These are phyloP conservation scores for Zootermopsis nevadensis DNA, from an alignment of 2,888 invertebrate species.

Conservation along the genomic window DNA sequence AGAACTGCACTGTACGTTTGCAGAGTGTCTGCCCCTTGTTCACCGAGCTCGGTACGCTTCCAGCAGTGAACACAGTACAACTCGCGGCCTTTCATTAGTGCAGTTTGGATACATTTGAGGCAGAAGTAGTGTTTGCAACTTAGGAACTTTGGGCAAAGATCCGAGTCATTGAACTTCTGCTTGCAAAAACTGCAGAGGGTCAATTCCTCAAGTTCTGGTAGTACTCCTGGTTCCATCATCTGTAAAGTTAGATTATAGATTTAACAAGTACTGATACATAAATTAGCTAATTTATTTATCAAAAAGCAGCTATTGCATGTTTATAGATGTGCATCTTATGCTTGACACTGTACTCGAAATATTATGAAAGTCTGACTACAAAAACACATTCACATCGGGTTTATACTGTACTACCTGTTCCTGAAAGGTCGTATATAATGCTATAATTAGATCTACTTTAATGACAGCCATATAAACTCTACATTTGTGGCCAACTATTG, in stretches of 20 bases:
- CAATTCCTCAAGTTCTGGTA: constrained; percentile 78
- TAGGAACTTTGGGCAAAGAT: constrained; percentile 78
- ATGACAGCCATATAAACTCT: neutral
- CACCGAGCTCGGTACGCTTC: constrained; percentile 77
- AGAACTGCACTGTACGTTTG: constrained; percentile 77
- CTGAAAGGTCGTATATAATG: neutral
- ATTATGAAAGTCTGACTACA: neutral
- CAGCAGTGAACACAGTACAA: constrained; percentile 75
- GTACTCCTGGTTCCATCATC: constrained; percentile 59
- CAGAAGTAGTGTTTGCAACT: constrained; percentile 84
- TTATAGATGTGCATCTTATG: neutral
- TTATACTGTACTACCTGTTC: neutral
- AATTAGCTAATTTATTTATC: neutral
- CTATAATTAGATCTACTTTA: neutral
- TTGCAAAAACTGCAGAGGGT: constrained; percentile 81
- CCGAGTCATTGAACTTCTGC: constrained; percentile 78
- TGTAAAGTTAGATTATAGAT: constrained; percentile 49
- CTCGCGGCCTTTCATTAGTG: constrained; percentile 70
- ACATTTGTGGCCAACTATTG: neutral
- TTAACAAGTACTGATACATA: neutral
- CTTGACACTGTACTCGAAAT: neutral
- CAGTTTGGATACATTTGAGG: constrained; percentile 77
- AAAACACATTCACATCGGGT: neutral
- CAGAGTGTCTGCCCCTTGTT: constrained; percentile 74
- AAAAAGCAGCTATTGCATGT: neutral